Percentiles rank a stretch among this genome's conserved stretches.
phyloP scores from a whole-genome alignment of 2,888 invertebrate species.

The Hypomecis atomaria region DNA sequence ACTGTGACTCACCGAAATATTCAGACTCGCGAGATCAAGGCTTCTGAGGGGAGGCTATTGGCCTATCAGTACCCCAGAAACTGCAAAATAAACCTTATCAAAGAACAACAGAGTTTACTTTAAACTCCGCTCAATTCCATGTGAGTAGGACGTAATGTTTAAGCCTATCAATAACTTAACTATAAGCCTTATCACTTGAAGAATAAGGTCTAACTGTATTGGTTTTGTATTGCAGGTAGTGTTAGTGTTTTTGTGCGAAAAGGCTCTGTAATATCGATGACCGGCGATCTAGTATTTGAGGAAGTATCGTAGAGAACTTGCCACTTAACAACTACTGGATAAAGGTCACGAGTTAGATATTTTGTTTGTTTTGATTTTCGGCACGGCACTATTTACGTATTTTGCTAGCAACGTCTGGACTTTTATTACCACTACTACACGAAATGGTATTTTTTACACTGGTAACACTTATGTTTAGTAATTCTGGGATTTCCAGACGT shows the following conservation, averaged over 20 bases:
- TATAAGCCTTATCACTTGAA: neutral
- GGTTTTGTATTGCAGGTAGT: slow-evolving; percentile 3
- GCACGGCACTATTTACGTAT: neutral
- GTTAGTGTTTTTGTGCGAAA: slow-evolving; percentile 51
- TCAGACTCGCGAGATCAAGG: slow-evolving; percentile 63
- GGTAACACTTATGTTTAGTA: no score
- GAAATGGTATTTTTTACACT: no score
- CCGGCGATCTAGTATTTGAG: slow-evolving; percentile 34
- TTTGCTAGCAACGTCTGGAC: neutral
- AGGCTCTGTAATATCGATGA: slow-evolving; percentile 49
- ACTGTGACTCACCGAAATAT: slow-evolving; percentile 58
- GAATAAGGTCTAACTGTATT: neutral
- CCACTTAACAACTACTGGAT: slow-evolving; percentile 11
- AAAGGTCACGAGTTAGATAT: neutral
- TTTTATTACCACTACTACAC: neutral
- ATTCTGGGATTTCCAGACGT: no score
- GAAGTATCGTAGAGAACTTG: slow-evolving; percentile 32
- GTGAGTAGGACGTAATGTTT: slow-evolving; percentile 26
- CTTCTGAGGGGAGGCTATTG: slow-evolving; percentile 61
- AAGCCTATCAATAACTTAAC: slow-evolving; percentile 2
- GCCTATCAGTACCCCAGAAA: slow-evolving; percentile 54
- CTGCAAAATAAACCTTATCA: slow-evolving; percentile 21
- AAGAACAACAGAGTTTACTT: neutral
- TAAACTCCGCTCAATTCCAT: neutral
- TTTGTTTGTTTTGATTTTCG: slow-evolving; percentile 12